Base-by-base conservation (phyloP, 2,113 vertebrate species). In the Gallinago undulata region DNA sequence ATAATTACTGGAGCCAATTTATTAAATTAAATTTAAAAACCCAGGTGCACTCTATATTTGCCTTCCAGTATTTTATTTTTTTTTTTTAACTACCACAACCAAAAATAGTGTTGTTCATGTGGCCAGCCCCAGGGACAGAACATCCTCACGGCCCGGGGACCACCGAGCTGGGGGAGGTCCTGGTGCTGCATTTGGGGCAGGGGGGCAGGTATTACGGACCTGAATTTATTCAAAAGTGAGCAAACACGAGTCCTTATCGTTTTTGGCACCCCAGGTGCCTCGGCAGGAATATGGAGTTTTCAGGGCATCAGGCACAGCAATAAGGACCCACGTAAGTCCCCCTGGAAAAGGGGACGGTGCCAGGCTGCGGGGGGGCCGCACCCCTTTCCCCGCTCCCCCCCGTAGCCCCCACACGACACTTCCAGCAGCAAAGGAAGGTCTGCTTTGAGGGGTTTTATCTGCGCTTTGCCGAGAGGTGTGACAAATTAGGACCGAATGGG, bases 1-100 rank as follows among this genome's bases (percentile, higher is more conserved):
- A 92, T 92, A 95, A 95, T 94, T 92, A 70, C 86, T 57, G 63
- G 77, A 69, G 92, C 92, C 62, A 6, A 92, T 87, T 89, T 94
- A 84, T 83, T 78, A 89, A 89, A 75, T 75, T 30, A 63, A 79
- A 87, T 83, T 82, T 85, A 84, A 89, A 94, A 66, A 28, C 63
- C 25, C 55, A n/a, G 59, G 31, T 50, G 27, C 39, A 2, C n/a
- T 74, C 53, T 7, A 0, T 53, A 15, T 67, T 84, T 81, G 83
- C 76, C 79, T 92, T 37, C 2, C 2, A 90, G 79, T 84, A 39
- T 62, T 25, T 27, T 35, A 6, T 31, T 56, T 31, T 21, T 43
- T 19, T 16, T 45, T 74, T 81, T 77, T 19, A 93, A 70, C 64
- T 35, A 13, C 39, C 21, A 2, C 1, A 0, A 53, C 60, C 64